Evolutionary conservation across 1,140 invertebrate genomes (phyloP), one percentile per base, ranked within the genome.

Genomic region (Apis florea): DNA sequence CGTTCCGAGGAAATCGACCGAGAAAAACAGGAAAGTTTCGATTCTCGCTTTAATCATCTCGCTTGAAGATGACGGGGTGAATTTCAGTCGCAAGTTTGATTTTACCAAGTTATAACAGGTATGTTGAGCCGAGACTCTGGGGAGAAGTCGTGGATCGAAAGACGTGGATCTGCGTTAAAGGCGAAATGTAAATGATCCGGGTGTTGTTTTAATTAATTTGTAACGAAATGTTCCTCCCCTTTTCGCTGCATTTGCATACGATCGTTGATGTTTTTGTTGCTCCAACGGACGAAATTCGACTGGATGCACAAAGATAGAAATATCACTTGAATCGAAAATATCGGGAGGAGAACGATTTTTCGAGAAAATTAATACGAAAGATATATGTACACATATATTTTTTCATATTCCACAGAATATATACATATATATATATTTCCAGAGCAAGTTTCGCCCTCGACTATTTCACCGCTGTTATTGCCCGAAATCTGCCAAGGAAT

Each of bases 1-100:
- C 24, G 53, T 24, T 26, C 8, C 19, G 51, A 56, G 53, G 13
- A 53, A n/a, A 26, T 21, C 12, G 21, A 12, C 0, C 47, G 66
- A 67, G n/a, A 31, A 71, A 56, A 71, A 49, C 3, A 31, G 19
- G 26, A 53, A 24, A 71, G 53, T 51, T 56, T 40, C 53, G 10
- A 53, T 64, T 40, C 17, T 78, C 53, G 75, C n/a, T 78, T 78
- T 78, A 78, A 78, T 78, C 66, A 69, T n/a, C n/a, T n/a, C n/a
- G n/a, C n/a, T n/a, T n/a, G 4, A 69, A 31, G 64, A 78, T 69
- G 74, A 77, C 74, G 74, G 64, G 12, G 74, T 77, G 75, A 78
- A 78, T 78, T 68, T 59, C 66, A 68, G 51, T 77, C 75, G 64
- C 40, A n/a, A 19, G 21, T 47, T 69, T 69, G 75, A 69, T 69